Conservation (phyloP, 2,888 invertebrate genomes). For the Epirrita christyi region DNA sequence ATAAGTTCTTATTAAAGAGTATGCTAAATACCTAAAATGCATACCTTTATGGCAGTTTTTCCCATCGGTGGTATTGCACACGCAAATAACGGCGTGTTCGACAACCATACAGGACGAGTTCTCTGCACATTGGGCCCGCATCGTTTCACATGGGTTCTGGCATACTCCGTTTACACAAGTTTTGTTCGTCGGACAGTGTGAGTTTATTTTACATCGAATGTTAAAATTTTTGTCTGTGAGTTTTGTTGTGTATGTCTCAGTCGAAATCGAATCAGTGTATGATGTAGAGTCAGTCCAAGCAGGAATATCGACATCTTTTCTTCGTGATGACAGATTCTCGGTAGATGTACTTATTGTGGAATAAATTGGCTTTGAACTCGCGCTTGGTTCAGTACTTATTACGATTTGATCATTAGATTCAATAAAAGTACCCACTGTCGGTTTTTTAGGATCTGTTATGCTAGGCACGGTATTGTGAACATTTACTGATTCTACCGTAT, state of each 20-base stretch:
- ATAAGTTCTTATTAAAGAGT: constrained; percentile 29
- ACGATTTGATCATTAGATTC: neutral
- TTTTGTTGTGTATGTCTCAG: constrained; percentile 57
- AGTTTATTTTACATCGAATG: constrained; percentile 84
- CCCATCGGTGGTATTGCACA: constrained; percentile 85
- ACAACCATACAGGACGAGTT: constrained; percentile 86
- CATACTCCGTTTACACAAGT: constrained; percentile 87
- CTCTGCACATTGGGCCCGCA: constrained; percentile 82
- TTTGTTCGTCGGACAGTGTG: constrained; percentile 86
- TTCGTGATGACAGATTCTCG: constrained; percentile 71
- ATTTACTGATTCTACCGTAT: neutral
- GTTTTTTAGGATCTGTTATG: neutral
- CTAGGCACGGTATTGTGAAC: neutral
- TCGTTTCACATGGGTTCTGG: constrained; percentile 85
- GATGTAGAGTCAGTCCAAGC: constrained; percentile 75
- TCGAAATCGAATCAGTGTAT: constrained; percentile 68
- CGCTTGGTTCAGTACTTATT: neutral
- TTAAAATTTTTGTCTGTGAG: constrained; percentile 57
- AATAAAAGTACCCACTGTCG: neutral
- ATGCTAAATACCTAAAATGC: constrained; percentile 56
- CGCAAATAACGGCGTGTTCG: constrained; percentile 86
- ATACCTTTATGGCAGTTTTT: constrained; percentile 88
- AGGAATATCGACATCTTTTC: constrained; percentile 74
- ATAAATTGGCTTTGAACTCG: constrained; percentile 36
- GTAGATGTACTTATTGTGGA: constrained; percentile 64